Conservation (phyloP, 2,797 vertebrate species). For the Argentina silus region DNA sequence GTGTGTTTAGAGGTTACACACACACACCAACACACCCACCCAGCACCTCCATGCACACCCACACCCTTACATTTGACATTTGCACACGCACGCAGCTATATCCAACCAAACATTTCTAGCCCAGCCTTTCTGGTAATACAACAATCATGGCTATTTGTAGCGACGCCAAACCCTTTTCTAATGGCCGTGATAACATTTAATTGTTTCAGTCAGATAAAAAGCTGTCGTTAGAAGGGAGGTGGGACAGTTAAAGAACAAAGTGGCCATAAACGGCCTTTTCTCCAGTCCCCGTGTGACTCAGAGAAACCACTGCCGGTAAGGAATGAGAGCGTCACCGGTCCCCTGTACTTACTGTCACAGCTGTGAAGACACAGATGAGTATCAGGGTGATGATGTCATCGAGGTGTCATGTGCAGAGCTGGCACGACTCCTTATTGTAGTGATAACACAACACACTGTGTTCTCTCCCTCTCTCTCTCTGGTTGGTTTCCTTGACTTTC, state of each 20-base stretch:
- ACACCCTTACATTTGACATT: not conserved
- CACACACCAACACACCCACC: too few species aligned
- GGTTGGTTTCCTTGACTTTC: too few species aligned
- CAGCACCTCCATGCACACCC: too few species aligned
- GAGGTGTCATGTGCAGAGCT: not conserved
- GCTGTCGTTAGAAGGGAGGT: not conserved
- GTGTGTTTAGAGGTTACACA: too few species aligned
- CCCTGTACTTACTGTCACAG: not conserved
- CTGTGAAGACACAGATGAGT: not conserved
- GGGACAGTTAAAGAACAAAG: not conserved
- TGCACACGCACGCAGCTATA: not conserved
- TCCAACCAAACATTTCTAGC: not conserved
- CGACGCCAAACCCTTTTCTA: not conserved
- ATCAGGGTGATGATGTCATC: not conserved
- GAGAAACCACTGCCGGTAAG: not conserved
- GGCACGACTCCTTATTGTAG: too few species aligned
- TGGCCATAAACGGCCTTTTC: not conserved
- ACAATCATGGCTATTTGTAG: not conserved
- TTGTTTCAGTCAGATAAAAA: not conserved
- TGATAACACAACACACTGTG: too few species aligned
- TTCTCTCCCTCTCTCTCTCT: too few species aligned
- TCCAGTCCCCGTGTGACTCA: not conserved
- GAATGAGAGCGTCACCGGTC: not conserved
- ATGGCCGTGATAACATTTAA: not conserved
- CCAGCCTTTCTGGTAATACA: not conserved